Evolutionary conservation across 1,140 invertebrate genomes (phyloP), one percentile per base, ranked within the genome.

Genomic region (Polypedilum pembai): DNA sequence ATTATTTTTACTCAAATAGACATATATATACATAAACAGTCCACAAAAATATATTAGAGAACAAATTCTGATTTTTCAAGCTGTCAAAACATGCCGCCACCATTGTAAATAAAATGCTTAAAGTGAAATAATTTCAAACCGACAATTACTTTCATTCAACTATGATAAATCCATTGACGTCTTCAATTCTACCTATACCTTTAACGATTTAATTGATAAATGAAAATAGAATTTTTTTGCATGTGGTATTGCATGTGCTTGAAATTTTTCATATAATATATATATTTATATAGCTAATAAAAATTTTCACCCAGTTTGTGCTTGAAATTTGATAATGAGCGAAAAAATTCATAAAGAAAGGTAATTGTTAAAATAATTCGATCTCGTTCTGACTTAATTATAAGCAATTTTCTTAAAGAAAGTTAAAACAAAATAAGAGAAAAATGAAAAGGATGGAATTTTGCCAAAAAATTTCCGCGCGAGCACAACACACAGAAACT

Each of bases 401-500:
- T 33, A 33, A 33, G 24, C 24, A 33, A 33, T 3, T 3, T 33
- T 33, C 1, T 3, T 3, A 33, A 45, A 45, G 15, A 45, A 45
- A 45, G 41, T 45, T 15, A 8, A 12, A 45, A 45, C 8, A 45
- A 8, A 45, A 45, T 15, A 15, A 45, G 41, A 45, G 15, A 15
- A 45, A 45, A 45, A 45, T 1, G 8, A 8, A 45, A 15, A 1
- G 3, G 8, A 12, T 15, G 63, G 63, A 66, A 17, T 17, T 1
- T 66, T 66, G 63, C 63, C 63, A 66, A 66, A 66, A 65, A 66
- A 66, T 17, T 17, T 66, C 63, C 18, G n/a, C 12, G n/a, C 63
- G 63, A 66, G 18, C 3, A 20, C 10, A 20, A 66, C 7, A 17
- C 7, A 17, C 2, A 66, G 18, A 15, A 66, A 66, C n/a, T n/a